A percentile compares a stretch with the other conserved stretches of the same genome.
These are phyloP conservation scores for Lochmaea crataegi DNA, from an alignment of 2,888 invertebrate species.

Conservation along the genomic window DNA sequence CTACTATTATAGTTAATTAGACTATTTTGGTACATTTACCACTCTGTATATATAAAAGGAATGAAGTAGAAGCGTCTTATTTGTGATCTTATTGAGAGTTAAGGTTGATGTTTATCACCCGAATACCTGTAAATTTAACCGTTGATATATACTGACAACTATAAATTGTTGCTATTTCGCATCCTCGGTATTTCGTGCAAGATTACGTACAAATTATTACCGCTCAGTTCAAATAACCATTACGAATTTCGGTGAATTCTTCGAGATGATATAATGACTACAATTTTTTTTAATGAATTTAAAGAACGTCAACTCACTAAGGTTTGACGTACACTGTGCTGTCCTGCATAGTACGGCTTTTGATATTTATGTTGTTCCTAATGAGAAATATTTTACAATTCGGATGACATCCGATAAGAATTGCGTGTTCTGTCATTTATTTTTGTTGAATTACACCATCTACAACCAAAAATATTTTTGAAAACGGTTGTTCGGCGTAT, in stretches of 20 bases:
- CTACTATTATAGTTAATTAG: too few relatives aligned
- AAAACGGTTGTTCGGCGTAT: too few relatives aligned
- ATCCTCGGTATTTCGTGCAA: slow-evolving; percentile 31
- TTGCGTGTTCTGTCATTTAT: slow-evolving; percentile 30
- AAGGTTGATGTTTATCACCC: slow-evolving; percentile 36
- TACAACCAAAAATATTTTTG: neutral
- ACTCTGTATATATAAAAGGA: neutral
- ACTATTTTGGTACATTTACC: neutral
- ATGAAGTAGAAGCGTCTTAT: neutral
- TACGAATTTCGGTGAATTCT: slow-evolving; percentile 20
- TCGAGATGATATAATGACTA: slow-evolving; percentile 8
- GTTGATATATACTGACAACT: slow-evolving; percentile 46
- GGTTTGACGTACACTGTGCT: too few relatives aligned
- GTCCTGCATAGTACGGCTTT: too few relatives aligned
- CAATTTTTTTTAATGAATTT: slow-evolving; percentile 13
- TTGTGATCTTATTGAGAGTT: slow-evolving; percentile 4
- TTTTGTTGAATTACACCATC: slow-evolving; percentile 33
- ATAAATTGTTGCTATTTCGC: slow-evolving; percentile 46
- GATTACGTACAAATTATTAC: slow-evolving; percentile 31
- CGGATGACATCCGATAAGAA: slow-evolving; percentile 33
- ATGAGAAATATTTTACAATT: slow-evolving; percentile 36
- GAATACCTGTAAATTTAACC: slow-evolving; percentile 46
- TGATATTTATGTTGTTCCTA: neutral
- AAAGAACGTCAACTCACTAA: too few relatives aligned
- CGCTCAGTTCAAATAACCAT: slow-evolving; percentile 26